These are phyloP conservation scores for Lipotes vexillifer DNA, from an alignment of 2,113 vertebrate genomes.

Conservation along the genomic window DNA sequence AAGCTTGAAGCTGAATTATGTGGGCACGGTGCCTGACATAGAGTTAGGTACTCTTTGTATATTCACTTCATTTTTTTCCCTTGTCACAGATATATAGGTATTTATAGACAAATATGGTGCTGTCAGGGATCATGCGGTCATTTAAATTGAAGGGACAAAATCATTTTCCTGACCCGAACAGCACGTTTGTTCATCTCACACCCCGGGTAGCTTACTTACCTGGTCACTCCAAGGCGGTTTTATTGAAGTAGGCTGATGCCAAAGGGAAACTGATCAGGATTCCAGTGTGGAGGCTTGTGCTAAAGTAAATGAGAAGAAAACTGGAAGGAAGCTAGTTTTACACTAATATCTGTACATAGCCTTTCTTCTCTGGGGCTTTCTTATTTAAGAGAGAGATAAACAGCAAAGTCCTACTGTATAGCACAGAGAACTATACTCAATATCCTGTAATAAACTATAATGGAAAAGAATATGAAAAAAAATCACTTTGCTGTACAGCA, in stretches of 20 bases:
- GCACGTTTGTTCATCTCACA: not conserved
- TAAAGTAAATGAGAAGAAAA: not conserved
- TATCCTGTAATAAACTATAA: not conserved
- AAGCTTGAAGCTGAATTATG: not conserved
- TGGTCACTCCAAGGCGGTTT: not conserved
- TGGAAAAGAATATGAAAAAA: not conserved
- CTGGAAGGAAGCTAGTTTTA: not conserved
- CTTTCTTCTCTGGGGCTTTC: not conserved
- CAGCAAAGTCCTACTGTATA: not conserved
- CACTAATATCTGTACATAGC: not conserved
- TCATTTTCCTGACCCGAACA: not conserved
- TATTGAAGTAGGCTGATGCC: not conserved
- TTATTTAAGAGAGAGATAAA: not conserved
- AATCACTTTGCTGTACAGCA: not conserved
- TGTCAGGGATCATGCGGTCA: not conserved
- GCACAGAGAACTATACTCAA: not conserved
- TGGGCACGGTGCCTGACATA: not conserved
- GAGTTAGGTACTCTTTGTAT: not conserved
- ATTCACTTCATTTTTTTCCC: not conserved
- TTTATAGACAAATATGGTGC: not conserved
- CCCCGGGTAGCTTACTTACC: not conserved
- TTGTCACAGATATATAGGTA: not conserved
- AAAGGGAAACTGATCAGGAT: not conserved
- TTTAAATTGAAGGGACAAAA: not conserved
- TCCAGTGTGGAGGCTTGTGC: not conserved